Evolutionary conservation across 2,797 vertebrate species (phyloP).

Genomic region (Crotalus adamanteus): DNA sequence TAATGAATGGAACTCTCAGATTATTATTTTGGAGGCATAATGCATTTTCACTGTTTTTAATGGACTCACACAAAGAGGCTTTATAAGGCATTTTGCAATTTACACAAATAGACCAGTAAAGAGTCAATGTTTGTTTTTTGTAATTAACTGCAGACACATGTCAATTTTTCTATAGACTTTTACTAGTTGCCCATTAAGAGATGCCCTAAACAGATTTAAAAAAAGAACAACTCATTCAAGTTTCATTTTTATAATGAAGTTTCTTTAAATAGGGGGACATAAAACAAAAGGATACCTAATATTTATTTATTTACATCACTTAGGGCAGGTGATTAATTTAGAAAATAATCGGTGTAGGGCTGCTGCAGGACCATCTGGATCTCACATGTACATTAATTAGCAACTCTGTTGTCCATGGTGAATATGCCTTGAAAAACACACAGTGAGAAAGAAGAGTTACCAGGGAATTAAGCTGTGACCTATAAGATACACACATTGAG

Average conservation of each 20-base stretch:
- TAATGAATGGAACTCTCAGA: slow-evolving; percentile 56
- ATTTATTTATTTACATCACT: slow-evolving; percentile 2
- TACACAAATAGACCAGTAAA: slow-evolving; percentile 42
- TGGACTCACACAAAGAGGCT: slow-evolving; percentile 46
- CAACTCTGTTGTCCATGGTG: background rate
- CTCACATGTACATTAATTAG: background rate
- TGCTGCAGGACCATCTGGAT: background rate
- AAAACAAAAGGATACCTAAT: background rate
- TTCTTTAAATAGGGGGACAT: background rate
- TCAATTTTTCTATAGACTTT: slow-evolving; percentile 39
- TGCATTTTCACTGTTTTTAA: slow-evolving; percentile 49
- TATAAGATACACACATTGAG: slow-evolving; percentile 41
- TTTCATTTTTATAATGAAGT: background rate
- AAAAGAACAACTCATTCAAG: background rate
- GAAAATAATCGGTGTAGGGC: background rate
- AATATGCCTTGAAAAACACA: slow-evolving; percentile 47
- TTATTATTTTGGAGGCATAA: slow-evolving; percentile 60
- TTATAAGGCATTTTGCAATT: slow-evolving; percentile 53
- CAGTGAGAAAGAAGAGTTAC: slow-evolving; percentile 32
- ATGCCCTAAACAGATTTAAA: background rate
- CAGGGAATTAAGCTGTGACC: slow-evolving; percentile 31
- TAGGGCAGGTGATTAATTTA: background rate
- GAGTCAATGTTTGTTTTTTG: slow-evolving; percentile 38
- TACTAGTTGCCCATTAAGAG: slow-evolving; percentile 21
- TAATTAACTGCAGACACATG: slow-evolving; percentile 29